Evolutionary conservation across 2,113 vertebrate species (phyloP), one percentile per base, ranked within the genome.

Genomic region (Myrmophylax atrothorax): DNA sequence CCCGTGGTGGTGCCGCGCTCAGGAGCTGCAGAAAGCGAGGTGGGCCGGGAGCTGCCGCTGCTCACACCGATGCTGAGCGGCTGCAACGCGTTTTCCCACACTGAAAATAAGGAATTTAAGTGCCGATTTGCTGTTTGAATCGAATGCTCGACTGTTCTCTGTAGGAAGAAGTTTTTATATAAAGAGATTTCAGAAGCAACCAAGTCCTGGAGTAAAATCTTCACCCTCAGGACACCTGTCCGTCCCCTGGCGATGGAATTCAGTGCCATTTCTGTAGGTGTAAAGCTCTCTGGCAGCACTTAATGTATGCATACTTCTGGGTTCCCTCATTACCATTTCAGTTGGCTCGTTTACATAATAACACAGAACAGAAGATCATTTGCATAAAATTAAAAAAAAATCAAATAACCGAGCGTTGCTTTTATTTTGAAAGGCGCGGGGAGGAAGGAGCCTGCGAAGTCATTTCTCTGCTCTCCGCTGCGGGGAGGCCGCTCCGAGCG

Each of bases 291-390:
- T 9, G 19, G 94, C 47, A 4, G 88, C 90, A 75, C 88, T 52
- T 96, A 96, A 96, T 95, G 2, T 84, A 97, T 97, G 96, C 96
- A 96, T 96, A 22, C 94, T 92, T 96, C 95, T 35, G 93, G 79
- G 88, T 72, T 92, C 89, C 94, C 82, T 97, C 75, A 77, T 96
- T 96, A 95, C 90, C 93, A 87, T 95, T 79, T 94, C 94, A 94
- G 96, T 97, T 97, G 87, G 77, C 89, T 97, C 96, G 67, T 89
- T 97, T 97, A 93, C 96, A 94, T 94, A 97, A 97, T 97, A 96
- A 97, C 96, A 64, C 96, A 87, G 72, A 82, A 93, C 19, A 58
- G 90, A 86, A 84, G 87, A 95, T 47, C 88, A 62, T 98, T 97
- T 97, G 93, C 96, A 96, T 94, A 95, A 95, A 97, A 96, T 95